Evolutionary conservation across 2,888 invertebrate species (phyloP).

Genomic region (Tenthredo amoena): DNA sequence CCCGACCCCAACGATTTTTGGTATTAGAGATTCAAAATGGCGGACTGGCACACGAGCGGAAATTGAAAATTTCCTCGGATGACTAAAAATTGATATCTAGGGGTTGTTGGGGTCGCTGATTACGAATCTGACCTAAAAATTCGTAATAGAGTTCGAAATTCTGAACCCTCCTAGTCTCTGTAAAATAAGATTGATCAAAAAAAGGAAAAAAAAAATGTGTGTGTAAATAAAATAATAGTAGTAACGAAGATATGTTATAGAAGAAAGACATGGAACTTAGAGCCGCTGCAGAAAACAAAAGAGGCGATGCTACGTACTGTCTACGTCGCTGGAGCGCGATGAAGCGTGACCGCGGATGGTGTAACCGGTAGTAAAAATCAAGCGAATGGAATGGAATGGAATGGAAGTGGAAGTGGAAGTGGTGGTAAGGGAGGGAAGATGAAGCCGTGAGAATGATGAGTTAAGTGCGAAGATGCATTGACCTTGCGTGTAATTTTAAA

Average conservation of each 20-base stretch:
- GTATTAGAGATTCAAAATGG: not conserved
- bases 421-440: not conserved
- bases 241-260: not conserved
- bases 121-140: not conserved
- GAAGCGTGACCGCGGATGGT: constrained; percentile 34
- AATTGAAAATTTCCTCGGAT: not conserved
- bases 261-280: not conserved
- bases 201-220: not conserved
- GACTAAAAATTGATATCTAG: not conserved
- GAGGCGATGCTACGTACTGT: not conserved
- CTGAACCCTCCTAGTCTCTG: not conserved
- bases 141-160: not conserved
- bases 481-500: constrained; percentile 62
- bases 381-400: constrained; percentile 28
- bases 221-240: not conserved
- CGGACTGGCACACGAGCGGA: not conserved
- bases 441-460: constrained; percentile 38
- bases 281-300: not conserved
- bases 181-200: not conserved
- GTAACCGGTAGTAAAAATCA: constrained; percentile 46
- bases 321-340: constrained; percentile 19
- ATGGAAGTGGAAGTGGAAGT: not conserved
- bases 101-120: not conserved
- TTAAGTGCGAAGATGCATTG: constrained; percentile 53
- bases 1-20: too few relatives aligned